Evolutionary conservation across 2,888 invertebrate species (phyloP).

Genomic region (Tiliacea citrago): DNA sequence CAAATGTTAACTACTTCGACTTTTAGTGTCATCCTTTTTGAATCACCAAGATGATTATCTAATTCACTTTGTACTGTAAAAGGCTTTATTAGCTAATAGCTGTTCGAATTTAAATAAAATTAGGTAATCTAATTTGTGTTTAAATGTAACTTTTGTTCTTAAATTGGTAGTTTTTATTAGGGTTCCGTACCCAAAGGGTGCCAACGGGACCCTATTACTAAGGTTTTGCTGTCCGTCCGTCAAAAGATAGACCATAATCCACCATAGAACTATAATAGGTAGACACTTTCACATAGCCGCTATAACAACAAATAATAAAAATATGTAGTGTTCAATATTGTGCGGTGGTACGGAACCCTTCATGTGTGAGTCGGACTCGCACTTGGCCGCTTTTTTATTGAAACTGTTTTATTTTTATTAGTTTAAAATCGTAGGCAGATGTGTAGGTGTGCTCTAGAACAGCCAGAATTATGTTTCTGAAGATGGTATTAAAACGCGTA

Average conservation of each 20-base stretch:
- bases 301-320: too few relatives aligned
- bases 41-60: constrained; percentile 10
- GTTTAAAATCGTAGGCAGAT: neutral
- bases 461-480: neutral
- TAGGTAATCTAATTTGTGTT: neutral
- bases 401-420: neutral
- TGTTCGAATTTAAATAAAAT: constrained; percentile 34
- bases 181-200: neutral
- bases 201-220: too few relatives aligned
- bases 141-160: neutral
- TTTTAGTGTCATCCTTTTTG: constrained; percentile 8
- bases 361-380: neutral
- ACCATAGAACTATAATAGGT: too few relatives aligned
- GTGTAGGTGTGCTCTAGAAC: neutral
- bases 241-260: too few relatives aligned
- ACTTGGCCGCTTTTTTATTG: neutral
- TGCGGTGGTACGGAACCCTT: too few relatives aligned
- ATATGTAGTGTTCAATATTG: too few relatives aligned
- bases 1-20: constrained; percentile 18
- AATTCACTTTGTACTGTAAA: neutral
- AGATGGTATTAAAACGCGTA: neutral
- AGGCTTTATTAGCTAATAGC: constrained; percentile 8
- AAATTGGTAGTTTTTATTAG: neutral
- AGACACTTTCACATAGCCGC: too few relatives aligned
- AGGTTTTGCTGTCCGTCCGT: too few relatives aligned